Conservation (phyloP, 2,797 vertebrate species). For the Serranus cabrilla region DNA sequence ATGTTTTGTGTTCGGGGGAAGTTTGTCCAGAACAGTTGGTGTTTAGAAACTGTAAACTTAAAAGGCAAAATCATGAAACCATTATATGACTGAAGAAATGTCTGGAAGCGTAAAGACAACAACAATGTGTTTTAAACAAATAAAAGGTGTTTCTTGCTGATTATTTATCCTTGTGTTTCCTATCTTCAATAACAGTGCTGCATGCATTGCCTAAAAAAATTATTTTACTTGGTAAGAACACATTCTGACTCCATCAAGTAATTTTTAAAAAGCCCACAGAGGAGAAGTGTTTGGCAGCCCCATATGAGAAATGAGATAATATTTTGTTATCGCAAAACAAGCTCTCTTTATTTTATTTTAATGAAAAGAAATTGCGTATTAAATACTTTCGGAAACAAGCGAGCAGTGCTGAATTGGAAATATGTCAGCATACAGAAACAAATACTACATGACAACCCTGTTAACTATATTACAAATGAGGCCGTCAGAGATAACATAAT, state of each 20-base stretch:
- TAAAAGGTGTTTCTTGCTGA: conserved; percentile 40
- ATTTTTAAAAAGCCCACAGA: conserved; percentile 36
- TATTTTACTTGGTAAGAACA: conserved; percentile 25
- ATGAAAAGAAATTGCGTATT: conserved; percentile 19
- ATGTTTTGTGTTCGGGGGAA: background rate
- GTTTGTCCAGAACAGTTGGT: conserved; percentile 13
- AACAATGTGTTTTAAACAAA: conserved; percentile 22
- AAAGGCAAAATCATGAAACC: conserved; percentile 17
- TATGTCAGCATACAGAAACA: conserved; percentile 27
- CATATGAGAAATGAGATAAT: conserved; percentile 22
- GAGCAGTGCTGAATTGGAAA: conserved; percentile 44
- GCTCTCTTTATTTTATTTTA: conserved; percentile 29
- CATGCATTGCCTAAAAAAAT: conserved; percentile 28
- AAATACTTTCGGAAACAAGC: conserved; percentile 19
- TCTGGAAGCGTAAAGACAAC: conserved; percentile 23
- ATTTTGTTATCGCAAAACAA: conserved; percentile 38
- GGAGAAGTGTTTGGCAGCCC: conserved; percentile 19
- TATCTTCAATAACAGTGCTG: conserved; percentile 30
- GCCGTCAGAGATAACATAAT: conserved; percentile 53
- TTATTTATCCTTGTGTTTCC: conserved; percentile 43
- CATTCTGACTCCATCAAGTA: conserved; percentile 39
- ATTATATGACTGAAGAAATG: conserved; percentile 15
- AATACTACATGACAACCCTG: conserved; percentile 37
- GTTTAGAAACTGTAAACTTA: conserved; percentile 11
- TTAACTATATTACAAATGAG: conserved; percentile 62